Evolutionary conservation across 2,113 vertebrate genomes (phyloP).

Genomic region (Brachyhypopomus gauderio): DNA sequence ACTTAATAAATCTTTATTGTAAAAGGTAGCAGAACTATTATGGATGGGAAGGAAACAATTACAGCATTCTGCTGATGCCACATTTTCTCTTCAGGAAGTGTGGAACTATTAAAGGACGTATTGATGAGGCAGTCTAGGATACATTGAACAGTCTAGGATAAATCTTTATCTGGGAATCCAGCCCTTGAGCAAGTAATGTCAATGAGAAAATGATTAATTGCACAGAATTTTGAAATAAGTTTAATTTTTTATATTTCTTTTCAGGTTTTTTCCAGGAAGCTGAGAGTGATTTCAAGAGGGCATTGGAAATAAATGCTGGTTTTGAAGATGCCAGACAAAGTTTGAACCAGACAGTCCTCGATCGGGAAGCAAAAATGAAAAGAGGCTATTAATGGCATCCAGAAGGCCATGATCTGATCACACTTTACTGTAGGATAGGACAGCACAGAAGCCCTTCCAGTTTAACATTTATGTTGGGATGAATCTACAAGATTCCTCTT

Average conservation of each 20-base stretch:
- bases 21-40: too few species aligned
- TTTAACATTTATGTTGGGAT: neutral
- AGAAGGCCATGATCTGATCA: neutral
- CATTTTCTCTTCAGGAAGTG: too few species aligned
- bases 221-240: neutral
- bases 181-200: neutral
- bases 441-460: neutral
- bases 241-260: neutral
- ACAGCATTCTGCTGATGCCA: too few species aligned
- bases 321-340: conserved; percentile 91
- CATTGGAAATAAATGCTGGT: conserved; percentile 82
- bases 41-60: too few species aligned
- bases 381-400: conserved; percentile 71
- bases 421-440: neutral
- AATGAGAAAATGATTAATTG: neutral
- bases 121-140: too few species aligned
- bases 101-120: too few species aligned
- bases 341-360: conserved; percentile 84
- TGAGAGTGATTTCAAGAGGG: conserved; percentile 86
- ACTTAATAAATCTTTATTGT: too few species aligned
- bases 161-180: neutral
- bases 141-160: neutral
- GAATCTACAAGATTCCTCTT: too few species aligned
- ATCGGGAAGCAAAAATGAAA: conserved; percentile 82
- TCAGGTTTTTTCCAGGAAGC: conserved; percentile 90